phyloP scores from a whole-genome alignment of 1,140 invertebrate genomes.

The Ephestia elutella region DNA sequence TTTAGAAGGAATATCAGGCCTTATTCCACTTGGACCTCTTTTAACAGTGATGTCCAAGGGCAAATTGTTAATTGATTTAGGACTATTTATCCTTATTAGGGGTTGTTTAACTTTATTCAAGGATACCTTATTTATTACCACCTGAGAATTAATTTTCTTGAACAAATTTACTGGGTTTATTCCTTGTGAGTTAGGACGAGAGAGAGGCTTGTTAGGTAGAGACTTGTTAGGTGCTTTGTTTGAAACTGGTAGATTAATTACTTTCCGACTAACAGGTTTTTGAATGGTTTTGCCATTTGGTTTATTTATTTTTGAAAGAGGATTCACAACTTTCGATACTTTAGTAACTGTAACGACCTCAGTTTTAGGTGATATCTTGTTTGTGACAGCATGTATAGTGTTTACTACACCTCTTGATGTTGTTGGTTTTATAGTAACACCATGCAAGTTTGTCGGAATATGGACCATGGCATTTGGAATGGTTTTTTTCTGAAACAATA shows the following conservation, averaged over 20 bases:
- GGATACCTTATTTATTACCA: conserved; percentile 12
- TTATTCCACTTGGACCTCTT: conserved; percentile 19
- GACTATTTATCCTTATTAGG: conserved; percentile 18
- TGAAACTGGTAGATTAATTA: not conserved
- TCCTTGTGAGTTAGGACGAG: conserved; percentile 9
- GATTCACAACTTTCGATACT: conserved; percentile 12
- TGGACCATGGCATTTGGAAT: conserved; percentile 57
- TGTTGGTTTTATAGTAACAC: conserved; percentile 40
- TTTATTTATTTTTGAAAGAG: conserved; percentile 15
- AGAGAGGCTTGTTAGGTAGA: no score
- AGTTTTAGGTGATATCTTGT: conserved; percentile 12
- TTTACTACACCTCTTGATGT: conserved; percentile 12
- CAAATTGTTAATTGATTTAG: conserved; percentile 29
- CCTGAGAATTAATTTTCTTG: conserved; percentile 14
- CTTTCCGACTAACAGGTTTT: conserved; percentile 5
- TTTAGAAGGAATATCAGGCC: not conserved
- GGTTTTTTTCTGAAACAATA: conserved; percentile 47
- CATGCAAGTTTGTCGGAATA: conserved; percentile 45
- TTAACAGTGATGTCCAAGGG: conserved; percentile 53
- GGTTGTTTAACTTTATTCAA: conserved; percentile 11
- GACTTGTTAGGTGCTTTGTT: conserved; percentile 5
- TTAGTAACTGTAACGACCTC: conserved; percentile 24
- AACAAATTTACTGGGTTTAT: conserved; percentile 21
- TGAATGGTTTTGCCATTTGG: conserved; percentile 14
- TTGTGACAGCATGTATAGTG: not conserved